These are phyloP conservation scores for Tringa solitaria DNA, from an alignment of 2,113 vertebrate species.

Conservation along the genomic window DNA sequence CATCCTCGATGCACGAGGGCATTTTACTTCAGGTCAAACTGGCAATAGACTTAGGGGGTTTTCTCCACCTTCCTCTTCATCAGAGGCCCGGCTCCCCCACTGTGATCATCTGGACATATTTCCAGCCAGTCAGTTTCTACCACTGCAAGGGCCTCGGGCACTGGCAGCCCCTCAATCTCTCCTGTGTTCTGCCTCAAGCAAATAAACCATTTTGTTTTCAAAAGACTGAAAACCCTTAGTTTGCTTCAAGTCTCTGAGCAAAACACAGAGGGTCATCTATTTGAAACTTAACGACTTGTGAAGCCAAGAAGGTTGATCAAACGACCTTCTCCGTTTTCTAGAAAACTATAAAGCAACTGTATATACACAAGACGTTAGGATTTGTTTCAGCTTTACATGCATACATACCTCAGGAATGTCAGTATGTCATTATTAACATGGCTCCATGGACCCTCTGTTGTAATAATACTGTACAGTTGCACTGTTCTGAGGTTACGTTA, in stretches of 20 bases:
- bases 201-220: slow-evolving; percentile 43
- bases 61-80: not conserved
- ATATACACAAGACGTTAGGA: not conserved
- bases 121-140: not conserved
- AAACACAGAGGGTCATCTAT: not conserved
- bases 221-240: not conserved
- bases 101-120: not conserved
- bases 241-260: not conserved
- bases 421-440: not conserved
- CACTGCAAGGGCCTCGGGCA: not conserved
- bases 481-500: not conserved
- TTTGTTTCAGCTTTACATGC: not conserved
- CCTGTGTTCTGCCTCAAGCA: slow-evolving; percentile 3
- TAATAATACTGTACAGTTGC: not conserved
- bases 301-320: not conserved
- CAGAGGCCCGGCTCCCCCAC: not conserved
- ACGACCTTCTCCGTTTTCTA: not conserved
- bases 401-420: not conserved
- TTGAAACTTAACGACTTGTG: slow-evolving; percentile 31
- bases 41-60: not conserved
- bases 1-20: fast-evolving
- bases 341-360: not conserved
- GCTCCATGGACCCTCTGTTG: not conserved
- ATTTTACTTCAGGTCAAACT: not conserved
- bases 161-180: slow-evolving; percentile 5